phyloP scores from a whole-genome alignment of 2,888 invertebrate species.

The Acanthosepion pharaonis region DNA sequence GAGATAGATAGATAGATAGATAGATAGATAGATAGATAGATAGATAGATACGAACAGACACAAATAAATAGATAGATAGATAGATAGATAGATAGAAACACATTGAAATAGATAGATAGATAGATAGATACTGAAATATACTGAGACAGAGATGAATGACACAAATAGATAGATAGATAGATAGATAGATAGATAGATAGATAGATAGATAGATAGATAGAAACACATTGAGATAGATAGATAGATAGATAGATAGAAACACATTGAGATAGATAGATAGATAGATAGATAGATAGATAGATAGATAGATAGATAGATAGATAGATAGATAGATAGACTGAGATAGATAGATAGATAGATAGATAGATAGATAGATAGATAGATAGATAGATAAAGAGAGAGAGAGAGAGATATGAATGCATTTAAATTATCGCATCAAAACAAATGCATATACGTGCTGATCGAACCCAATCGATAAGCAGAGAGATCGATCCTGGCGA shows the following conservation, averaged over 20 bases:
- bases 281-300: conserved; percentile 2
- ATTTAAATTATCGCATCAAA: too few species aligned
- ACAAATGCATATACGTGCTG: too few species aligned
- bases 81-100: not conserved
- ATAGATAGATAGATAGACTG: not conserved
- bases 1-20: too few species aligned
- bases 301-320: not conserved
- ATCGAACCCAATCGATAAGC: too few species aligned
- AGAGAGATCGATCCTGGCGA: too few species aligned
- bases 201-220: not conserved
- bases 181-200: not conserved
- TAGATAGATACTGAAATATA: not conserved
- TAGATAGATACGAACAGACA: too few species aligned
- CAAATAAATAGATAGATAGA: not conserved
- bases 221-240: not conserved
- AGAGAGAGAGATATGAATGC: not conserved
- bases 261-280: not conserved
- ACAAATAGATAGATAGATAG: not conserved
- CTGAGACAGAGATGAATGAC: too few species aligned
- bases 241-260: not conserved
- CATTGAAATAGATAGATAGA: not conserved
- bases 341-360: too few species aligned
- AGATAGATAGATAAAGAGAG: not conserved
- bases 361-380: not conserved
- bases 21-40: not conserved